Evolutionary conservation across 2,888 invertebrate species (phyloP).

Genomic region (Copidosoma aretas): DNA sequence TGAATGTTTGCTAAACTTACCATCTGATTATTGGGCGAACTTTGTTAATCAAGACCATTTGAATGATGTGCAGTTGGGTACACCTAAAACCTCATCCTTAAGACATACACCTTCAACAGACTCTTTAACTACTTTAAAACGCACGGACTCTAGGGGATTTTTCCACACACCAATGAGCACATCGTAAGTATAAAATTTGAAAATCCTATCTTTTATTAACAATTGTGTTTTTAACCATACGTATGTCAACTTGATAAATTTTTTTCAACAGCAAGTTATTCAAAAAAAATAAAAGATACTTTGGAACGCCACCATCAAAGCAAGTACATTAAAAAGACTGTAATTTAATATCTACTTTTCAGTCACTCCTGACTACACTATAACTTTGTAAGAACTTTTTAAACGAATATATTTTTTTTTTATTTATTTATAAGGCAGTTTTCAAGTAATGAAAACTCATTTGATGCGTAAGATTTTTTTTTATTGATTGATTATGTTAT

Average conservation of each 20-base stretch:
- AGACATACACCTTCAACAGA: conserved; percentile 60
- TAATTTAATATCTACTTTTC: conserved; percentile 17
- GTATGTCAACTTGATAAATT: background rate
- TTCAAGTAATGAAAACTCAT: conserved; percentile 25
- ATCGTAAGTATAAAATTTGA: conserved; percentile 46
- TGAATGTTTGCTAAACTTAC: conserved; percentile 74
- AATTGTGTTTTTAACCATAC: background rate
- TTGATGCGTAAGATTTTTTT: conserved; percentile 28
- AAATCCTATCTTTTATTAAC: conserved; percentile 6
- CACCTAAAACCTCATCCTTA: conserved; percentile 55
- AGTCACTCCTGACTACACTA: conserved; percentile 34
- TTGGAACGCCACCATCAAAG: conserved; percentile 59
- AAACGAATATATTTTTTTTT: conserved; percentile 37
- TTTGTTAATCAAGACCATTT: conserved; percentile 68
- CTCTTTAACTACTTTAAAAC: conserved; percentile 54
- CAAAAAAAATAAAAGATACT: conserved; percentile 59
- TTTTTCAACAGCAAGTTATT: conserved; percentile 54
- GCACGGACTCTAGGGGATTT: conserved; percentile 56
- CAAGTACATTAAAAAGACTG: conserved; percentile 28
- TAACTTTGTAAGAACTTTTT: conserved; percentile 27
- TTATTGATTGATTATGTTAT: conserved; percentile 36
- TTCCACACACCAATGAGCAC: conserved; percentile 58
- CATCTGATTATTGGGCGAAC: conserved; percentile 78
- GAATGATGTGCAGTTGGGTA: conserved; percentile 46
- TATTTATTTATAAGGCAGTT: conserved; percentile 34